Percentiles rank a stretch among this genome's conserved stretches.
Evolutionary conservation across 2,888 invertebrate genomes (phyloP).

Genomic region (Clanis bilineata): DNA sequence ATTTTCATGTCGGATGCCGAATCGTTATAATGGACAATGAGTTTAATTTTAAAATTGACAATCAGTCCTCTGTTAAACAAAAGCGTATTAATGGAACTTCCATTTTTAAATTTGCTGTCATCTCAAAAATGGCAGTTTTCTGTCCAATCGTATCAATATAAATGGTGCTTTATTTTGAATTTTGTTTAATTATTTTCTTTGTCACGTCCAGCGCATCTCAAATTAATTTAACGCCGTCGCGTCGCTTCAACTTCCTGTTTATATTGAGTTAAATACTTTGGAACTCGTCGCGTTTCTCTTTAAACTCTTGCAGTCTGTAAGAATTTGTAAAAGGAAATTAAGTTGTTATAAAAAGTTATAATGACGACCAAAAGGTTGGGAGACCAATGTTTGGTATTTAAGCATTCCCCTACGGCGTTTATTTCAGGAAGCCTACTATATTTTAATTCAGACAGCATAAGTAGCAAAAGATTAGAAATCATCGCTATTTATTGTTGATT

Average conservation of each 20-base stretch:
- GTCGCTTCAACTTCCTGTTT: neutral
- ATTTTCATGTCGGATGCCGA: too few relatives aligned
- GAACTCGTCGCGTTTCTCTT: neutral
- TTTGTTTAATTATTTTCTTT: too few relatives aligned
- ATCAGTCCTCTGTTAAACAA: too few relatives aligned
- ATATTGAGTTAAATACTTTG: conserved; percentile 1
- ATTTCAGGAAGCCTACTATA: neutral
- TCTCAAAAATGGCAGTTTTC: too few relatives aligned
- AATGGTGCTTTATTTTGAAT: too few relatives aligned
- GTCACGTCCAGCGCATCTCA: neutral
- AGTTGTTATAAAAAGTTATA: neutral
- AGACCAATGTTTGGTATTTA: neutral
- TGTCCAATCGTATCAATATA: too few relatives aligned
- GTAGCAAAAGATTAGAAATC: too few relatives aligned
- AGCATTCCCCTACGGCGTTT: neutral
- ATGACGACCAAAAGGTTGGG: neutral
- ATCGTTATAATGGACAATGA: too few relatives aligned
- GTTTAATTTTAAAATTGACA: too few relatives aligned
- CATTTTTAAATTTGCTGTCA: too few relatives aligned
- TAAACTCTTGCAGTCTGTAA: conserved; percentile 13
- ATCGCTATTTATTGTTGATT: too few relatives aligned
- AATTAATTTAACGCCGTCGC: neutral
- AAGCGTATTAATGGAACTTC: too few relatives aligned
- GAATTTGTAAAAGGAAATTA: neutral
- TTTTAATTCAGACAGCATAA: neutral